These are phyloP conservation scores for Acronicta leporina DNA, from an alignment of 2,888 invertebrate genomes.

Conservation along the genomic window DNA sequence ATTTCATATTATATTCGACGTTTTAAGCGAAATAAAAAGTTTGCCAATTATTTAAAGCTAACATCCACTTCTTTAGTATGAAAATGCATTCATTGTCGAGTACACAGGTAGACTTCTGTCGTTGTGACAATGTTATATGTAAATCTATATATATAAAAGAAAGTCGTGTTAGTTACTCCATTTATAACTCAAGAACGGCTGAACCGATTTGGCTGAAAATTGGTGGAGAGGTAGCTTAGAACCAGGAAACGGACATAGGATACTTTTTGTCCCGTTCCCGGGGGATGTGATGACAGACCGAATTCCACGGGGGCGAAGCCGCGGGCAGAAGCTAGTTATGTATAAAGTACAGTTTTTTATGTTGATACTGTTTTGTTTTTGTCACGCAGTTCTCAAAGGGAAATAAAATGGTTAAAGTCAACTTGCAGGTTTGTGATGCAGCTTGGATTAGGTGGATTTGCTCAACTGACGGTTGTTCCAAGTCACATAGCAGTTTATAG, in stretches of 20 bases:
- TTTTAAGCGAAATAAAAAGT: slow-evolving; percentile 54
- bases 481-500: slow-evolving; percentile 41
- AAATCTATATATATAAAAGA: no score
- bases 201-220: no score
- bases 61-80: slow-evolving; percentile 44
- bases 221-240: no score
- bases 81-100: slow-evolving; percentile 50
- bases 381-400: slow-evolving; percentile 41
- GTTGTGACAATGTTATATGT: slow-evolving; percentile 47
- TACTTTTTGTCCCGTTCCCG: no score
- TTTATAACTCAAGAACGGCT: no score
- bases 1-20: slow-evolving; percentile 68
- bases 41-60: slow-evolving; percentile 54
- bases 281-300: no score
- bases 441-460: slow-evolving; percentile 61
- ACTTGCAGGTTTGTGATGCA: slow-evolving; percentile 63
- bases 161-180: no score
- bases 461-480: slow-evolving; percentile 56
- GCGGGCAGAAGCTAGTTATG: no score
- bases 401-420: slow-evolving; percentile 59
- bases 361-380: slow-evolving; percentile 55
- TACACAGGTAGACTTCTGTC: slow-evolving; percentile 44
- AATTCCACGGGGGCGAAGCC: no score
- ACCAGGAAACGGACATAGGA: no score
- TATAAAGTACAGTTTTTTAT: slow-evolving; percentile 47